These are phyloP conservation scores for Zoanthus sociatus DNA, from an alignment of 92 coral and sea anemone species.

Conservation along the genomic window DNA sequence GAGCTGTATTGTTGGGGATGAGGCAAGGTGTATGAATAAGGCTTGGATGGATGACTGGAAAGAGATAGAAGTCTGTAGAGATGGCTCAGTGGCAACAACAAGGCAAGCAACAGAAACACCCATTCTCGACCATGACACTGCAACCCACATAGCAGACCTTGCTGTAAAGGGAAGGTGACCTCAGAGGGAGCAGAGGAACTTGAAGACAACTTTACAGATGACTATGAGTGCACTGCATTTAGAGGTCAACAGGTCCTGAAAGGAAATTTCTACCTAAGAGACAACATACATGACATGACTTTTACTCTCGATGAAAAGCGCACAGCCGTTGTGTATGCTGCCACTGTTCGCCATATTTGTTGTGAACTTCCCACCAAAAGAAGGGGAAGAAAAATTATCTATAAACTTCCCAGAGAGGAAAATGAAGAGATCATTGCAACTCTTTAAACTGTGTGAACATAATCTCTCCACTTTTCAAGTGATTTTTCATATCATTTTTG, in stretches of 20 bases:
- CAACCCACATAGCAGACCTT: constrained; percentile 55
- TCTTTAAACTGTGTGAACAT: constrained; percentile 19
- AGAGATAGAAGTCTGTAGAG: no score
- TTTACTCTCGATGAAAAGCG: constrained; percentile 52
- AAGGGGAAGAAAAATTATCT: neutral
- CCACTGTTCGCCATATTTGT: constrained; percentile 45
- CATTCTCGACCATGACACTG: constrained; percentile 42
- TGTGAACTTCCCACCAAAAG: neutral
- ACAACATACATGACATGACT: constrained; percentile 67
- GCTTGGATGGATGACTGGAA: no score
- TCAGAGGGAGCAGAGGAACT: constrained; percentile 64
- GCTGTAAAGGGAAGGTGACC: constrained; percentile 44
- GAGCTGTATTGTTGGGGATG: neutral
- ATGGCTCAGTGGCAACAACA: no score
- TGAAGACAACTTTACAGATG: constrained; percentile 54
- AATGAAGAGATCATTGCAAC: constrained; percentile 24
- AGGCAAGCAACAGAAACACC: neutral
- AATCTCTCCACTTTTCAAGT: neutral
- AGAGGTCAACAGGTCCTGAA: constrained; percentile 21
- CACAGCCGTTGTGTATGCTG: constrained; percentile 58
- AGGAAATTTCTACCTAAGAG: constrained; percentile 55
- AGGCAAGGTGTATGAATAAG: no score
- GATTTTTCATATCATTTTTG: constrained; percentile 12
- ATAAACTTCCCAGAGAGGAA: neutral
- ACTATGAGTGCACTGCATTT: neutral